Conservation (phyloP, 2,888 invertebrate species). For the Psylliodes chrysocephalus region DNA sequence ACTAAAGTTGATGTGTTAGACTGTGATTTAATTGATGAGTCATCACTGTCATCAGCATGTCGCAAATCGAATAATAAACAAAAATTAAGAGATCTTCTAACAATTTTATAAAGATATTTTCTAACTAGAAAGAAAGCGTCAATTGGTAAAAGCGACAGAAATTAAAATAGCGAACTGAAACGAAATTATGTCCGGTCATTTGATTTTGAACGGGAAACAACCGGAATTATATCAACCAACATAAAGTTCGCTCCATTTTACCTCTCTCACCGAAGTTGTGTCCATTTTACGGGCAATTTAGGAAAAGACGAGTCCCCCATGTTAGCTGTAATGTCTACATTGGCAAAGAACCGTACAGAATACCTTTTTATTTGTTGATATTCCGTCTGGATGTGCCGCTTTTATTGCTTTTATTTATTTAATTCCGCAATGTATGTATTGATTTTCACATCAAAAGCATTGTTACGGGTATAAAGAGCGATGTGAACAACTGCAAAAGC, state of each 20-base stretch:
- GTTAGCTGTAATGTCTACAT: constrained; percentile 32
- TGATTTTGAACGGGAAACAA: constrained; percentile 11
- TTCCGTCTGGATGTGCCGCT: constrained; percentile 29
- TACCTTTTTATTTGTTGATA: constrained; percentile 36
- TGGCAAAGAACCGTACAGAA: constrained; percentile 27
- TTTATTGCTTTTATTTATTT: constrained; percentile 35
- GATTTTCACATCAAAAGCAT: constrained; percentile 31
- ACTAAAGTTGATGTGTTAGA: too few relatives aligned
- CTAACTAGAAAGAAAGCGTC: too few relatives aligned
- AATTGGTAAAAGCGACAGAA: too few relatives aligned
- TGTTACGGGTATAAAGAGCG: constrained; percentile 7
- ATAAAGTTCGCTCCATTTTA: constrained; percentile 26
- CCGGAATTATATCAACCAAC: constrained; percentile 9
- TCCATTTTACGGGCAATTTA: constrained; percentile 38
- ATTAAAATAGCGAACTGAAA: too few relatives aligned
- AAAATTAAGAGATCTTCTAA: too few relatives aligned
- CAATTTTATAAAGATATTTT: too few relatives aligned
- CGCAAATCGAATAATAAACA: too few relatives aligned
- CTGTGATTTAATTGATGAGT: too few relatives aligned
- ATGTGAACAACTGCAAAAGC: too few relatives aligned
- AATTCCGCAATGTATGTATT: constrained; percentile 31
- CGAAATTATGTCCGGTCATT: constrained; percentile 12
- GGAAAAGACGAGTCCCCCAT: constrained; percentile 34
- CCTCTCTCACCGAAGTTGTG: constrained; percentile 34
- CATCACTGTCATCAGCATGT: too few relatives aligned